These are phyloP conservation scores for Stylophora pistillata DNA, from an alignment of 64 coral and sea anemone genomes.

Conservation along the genomic window DNA sequence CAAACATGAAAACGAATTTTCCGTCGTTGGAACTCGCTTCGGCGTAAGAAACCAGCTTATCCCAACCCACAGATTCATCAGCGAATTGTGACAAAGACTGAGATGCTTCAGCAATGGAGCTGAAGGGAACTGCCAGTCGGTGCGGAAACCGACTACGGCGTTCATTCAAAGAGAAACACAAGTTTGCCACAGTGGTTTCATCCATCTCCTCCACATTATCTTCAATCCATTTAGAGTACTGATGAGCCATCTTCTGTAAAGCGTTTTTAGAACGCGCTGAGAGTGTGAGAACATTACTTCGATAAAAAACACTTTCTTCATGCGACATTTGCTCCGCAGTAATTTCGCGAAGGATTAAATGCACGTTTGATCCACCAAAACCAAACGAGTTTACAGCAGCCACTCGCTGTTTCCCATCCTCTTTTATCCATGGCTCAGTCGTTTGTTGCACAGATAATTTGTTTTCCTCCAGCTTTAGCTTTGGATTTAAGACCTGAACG, in stretches of 20 bases:
- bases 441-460: slow-evolving; percentile 47
- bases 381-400: slow-evolving; percentile 66
- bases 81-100: neutral
- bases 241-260: slow-evolving; percentile 24
- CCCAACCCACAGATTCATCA: slow-evolving; percentile 7
- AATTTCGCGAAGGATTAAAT: slow-evolving; percentile 55
- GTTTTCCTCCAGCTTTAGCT: slow-evolving; percentile 52
- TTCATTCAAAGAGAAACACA: slow-evolving; percentile 59
- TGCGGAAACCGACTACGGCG: slow-evolving; percentile 29
- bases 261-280: slow-evolving; percentile 35
- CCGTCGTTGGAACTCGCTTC: neutral
- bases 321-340: neutral
- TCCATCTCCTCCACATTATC: neutral
- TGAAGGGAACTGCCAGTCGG: slow-evolving; percentile 42
- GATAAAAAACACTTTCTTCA: neutral
- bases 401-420: slow-evolving; percentile 36
- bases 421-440: slow-evolving; percentile 33
- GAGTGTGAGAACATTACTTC: slow-evolving; percentile 16
- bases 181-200: neutral
- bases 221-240: slow-evolving; percentile 29
- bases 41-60: slow-evolving; percentile 8
- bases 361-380: slow-evolving; percentile 65
- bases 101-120: slow-evolving; percentile 33
- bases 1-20: slow-evolving; percentile 66
- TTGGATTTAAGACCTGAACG: slow-evolving; percentile 52